phyloP scores from a whole-genome alignment of 64 coral and sea anemone species.

The Montipora capricornis region DNA sequence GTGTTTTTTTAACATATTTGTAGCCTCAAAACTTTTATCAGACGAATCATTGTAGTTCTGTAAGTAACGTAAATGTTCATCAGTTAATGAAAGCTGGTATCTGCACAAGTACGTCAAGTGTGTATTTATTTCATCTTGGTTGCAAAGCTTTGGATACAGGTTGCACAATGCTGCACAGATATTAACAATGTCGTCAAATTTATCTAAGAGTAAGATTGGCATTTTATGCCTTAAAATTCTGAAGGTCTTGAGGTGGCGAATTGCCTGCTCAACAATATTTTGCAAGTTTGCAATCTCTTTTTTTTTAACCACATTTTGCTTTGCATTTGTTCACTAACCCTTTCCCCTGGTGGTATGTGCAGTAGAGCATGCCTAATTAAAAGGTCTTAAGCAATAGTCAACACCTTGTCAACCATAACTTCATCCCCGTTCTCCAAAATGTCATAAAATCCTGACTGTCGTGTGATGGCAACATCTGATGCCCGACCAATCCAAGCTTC shows the following conservation, averaged over 20 bases:
- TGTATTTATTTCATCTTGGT: background rate
- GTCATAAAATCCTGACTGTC: slow-evolving; percentile 55
- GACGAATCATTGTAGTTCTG: background rate
- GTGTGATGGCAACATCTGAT: slow-evolving; percentile 53
- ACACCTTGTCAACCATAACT: slow-evolving; percentile 61
- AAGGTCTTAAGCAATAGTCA: slow-evolving; percentile 60
- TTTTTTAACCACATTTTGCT: slow-evolving; percentile 46
- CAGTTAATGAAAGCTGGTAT: background rate
- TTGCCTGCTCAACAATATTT: slow-evolving; percentile 69
- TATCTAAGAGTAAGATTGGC: slow-evolving; percentile 55
- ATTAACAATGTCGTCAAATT: slow-evolving; percentile 54
- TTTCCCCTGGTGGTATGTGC: slow-evolving; percentile 59
- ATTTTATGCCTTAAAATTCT: slow-evolving; percentile 56
- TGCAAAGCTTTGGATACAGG: slow-evolving; percentile 44
- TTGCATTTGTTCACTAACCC: slow-evolving; percentile 49
- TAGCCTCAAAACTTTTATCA: background rate
- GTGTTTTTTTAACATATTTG: background rate
- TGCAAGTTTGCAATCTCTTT: slow-evolving; percentile 63
- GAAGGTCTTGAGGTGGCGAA: slow-evolving; percentile 53
- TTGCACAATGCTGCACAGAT: slow-evolving; percentile 59
- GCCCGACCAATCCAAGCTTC: slow-evolving; percentile 43
- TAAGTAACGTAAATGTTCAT: background rate
- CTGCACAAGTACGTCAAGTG: background rate
- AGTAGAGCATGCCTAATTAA: slow-evolving; percentile 27
- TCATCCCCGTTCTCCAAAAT: slow-evolving; percentile 46